Evolutionary conservation across 2,113 vertebrate genomes (phyloP).

Genomic region (Trogon surrucura): DNA sequence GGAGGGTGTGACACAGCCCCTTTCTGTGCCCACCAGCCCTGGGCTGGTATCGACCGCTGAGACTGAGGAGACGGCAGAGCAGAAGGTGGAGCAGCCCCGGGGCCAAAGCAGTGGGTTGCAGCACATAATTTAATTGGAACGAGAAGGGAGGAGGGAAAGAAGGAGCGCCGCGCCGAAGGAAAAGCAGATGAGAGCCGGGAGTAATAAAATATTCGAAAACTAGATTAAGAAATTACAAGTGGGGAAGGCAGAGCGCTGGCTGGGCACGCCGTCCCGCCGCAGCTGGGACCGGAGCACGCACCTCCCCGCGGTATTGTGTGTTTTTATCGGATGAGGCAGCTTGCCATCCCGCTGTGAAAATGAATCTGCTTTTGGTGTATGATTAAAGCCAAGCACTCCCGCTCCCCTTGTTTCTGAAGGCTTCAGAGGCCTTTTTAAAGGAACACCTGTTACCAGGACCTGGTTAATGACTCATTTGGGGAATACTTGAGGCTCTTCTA

Average conservation of each 20-base stretch:
- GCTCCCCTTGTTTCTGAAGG: background rate
- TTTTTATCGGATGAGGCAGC: background rate
- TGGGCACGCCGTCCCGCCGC: background rate
- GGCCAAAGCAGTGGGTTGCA: background rate
- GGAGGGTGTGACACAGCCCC: background rate
- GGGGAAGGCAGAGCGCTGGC: background rate
- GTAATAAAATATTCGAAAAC: conserved; percentile 46
- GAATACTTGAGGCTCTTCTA: background rate
- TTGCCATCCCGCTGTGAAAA: conserved; percentile 5
- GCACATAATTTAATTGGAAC: background rate
- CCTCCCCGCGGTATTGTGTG: background rate
- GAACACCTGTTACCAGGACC: conserved; percentile 15
- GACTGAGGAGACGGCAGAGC: background rate
- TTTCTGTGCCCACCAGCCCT: background rate
- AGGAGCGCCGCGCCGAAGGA: rapidly evolving
- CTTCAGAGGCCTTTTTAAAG: background rate
- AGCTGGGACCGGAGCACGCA: background rate
- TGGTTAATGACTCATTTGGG: background rate
- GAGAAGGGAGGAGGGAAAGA: background rate
- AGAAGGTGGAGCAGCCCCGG: background rate
- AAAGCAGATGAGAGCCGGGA: conserved; percentile 1
- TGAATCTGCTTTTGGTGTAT: background rate
- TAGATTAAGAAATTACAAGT: conserved; percentile 22
- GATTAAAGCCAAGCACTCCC: background rate
- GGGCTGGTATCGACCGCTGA: rapidly evolving